phyloP scores from a whole-genome alignment of 2,113 vertebrate genomes.

The Arenaria interpres region DNA sequence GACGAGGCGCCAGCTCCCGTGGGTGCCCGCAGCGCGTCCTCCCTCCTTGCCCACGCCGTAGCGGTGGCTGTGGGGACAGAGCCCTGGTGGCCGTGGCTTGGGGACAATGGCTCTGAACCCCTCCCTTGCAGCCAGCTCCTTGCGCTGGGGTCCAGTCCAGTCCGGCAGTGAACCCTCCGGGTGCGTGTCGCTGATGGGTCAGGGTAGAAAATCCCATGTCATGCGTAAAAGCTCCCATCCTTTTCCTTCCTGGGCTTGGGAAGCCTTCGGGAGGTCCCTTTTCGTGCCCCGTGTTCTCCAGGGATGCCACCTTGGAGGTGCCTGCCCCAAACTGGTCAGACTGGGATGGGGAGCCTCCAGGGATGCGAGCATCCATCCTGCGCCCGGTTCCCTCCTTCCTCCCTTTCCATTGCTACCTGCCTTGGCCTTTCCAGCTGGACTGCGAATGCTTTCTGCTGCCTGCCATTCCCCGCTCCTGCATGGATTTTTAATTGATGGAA shows the following conservation, averaged over 20 bases:
- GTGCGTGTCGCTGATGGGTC: accelerated
- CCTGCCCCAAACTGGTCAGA: neutral
- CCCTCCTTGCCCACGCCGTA: accelerated
- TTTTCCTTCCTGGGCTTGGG: neutral
- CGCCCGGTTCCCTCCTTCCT: accelerated
- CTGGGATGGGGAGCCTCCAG: neutral
- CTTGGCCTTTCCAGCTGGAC: neutral
- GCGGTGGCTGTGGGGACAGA: neutral
- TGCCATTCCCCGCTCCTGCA: neutral
- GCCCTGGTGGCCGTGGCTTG: accelerated
- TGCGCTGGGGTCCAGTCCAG: accelerated
- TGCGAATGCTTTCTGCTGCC: neutral
- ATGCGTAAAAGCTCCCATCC: neutral
- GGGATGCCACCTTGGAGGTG: neutral
- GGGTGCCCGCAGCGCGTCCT: neutral
- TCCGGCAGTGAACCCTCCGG: neutral
- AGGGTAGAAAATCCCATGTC: neutral
- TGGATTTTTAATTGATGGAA: neutral
- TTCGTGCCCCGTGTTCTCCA: accelerated
- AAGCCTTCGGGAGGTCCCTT: neutral
- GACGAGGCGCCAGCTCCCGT: neutral
- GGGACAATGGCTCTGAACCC: neutral
- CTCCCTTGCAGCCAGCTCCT: neutral
- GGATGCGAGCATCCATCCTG: accelerated
- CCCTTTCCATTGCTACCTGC: neutral